Conservation (phyloP, 2,888 invertebrate species). For the Chirona hameri region DNA sequence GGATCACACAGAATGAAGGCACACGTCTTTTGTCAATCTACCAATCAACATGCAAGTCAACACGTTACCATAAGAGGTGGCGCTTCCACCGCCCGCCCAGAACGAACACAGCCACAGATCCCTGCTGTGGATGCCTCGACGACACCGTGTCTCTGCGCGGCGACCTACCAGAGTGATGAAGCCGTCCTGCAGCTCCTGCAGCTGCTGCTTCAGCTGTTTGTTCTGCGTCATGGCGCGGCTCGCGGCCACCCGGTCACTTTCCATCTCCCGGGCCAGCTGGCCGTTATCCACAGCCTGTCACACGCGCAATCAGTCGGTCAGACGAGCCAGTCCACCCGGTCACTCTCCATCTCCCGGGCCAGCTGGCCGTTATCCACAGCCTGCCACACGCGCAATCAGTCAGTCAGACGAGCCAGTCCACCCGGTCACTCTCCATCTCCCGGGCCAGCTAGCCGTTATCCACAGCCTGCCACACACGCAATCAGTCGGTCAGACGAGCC, state of each 20-base stretch:
- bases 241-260: conserved; percentile 91
- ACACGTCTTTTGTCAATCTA: no score
- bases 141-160: no score
- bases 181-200: conserved; percentile 78
- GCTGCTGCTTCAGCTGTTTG: conserved; percentile 77
- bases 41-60: no score
- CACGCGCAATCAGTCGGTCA: no score
- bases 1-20: no score
- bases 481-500: no score
- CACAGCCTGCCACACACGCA: not conserved
- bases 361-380: conserved; percentile 61
- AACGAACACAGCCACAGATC: no score
- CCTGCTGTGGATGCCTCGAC: no score
- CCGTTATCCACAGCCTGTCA: conserved; percentile 53
- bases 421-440: no score
- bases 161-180: conserved; percentile 76
- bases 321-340: no score
- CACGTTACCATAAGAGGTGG: no score
- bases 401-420: not conserved
- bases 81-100: no score
- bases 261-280: conserved; percentile 75
- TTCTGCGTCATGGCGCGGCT: conserved; percentile 90
- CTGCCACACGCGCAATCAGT: conserved; percentile 22
- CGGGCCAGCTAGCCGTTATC: not conserved
- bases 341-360: conserved; percentile 82